Percentiles rank a stretch among this genome's conserved stretches.
Conservation (phyloP, 2,797 vertebrate species). For the Chanos chanos region DNA sequence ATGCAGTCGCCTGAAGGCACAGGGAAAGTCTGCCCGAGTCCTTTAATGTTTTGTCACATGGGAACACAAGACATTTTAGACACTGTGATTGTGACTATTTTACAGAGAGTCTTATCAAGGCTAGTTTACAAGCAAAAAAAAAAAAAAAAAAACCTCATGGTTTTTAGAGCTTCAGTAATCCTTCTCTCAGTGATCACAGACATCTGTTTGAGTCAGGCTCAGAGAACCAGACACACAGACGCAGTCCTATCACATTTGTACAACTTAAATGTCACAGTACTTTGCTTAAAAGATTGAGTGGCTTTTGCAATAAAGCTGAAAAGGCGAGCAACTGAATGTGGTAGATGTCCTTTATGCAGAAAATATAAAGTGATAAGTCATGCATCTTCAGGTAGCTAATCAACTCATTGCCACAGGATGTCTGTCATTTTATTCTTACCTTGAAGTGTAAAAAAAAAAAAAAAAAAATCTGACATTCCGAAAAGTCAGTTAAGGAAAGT, state of each 20-base stretch:
- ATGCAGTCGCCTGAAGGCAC: no score
- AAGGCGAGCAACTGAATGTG: not conserved
- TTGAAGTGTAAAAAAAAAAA: not conserved
- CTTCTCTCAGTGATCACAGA: conserved; percentile 42
- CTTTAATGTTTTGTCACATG: not conserved
- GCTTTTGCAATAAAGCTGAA: no score
- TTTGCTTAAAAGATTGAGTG: not conserved
- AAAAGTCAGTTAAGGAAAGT: conserved; percentile 5
- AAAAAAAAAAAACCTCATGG: conserved; percentile 44
- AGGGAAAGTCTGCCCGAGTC: no score
- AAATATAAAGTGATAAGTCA: conserved; percentile 11
- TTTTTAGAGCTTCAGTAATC: conserved; percentile 39
- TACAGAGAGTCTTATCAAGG: conserved; percentile 32
- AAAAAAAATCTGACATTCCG: conserved; percentile 26
- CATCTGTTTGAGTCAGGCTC: conserved; percentile 44
- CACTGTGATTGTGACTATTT: conserved; percentile 49
- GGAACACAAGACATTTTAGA: conserved; percentile 46
- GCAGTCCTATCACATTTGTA: conserved; percentile 8
- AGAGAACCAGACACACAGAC: conserved; percentile 3
- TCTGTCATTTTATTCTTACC: conserved; percentile 17
- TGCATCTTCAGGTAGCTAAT: not conserved
- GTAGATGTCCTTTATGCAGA: not conserved
- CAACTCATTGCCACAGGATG: conserved; percentile 9
- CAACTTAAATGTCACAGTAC: not conserved
- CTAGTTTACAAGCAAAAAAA: conserved; percentile 44